Conservation (phyloP, 2,888 invertebrate genomes). For the Timema cristinae region DNA sequence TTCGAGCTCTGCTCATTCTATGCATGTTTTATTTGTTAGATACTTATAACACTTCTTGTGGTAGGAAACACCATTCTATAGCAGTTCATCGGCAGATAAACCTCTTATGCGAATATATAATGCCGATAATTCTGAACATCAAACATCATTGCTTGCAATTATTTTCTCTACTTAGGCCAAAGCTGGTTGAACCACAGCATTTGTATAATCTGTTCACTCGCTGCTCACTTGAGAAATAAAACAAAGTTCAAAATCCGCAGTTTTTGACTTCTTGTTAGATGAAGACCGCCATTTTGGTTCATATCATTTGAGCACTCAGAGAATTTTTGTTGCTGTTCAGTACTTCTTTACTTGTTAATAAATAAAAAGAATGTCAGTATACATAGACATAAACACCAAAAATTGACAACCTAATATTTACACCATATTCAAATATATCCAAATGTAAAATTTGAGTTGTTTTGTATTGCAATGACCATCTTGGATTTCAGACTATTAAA, state of each 20-base stretch:
- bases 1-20: background rate
- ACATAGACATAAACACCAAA: too few species aligned
- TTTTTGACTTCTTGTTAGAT: background rate
- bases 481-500: too few species aligned
- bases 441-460: too few species aligned
- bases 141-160: background rate
- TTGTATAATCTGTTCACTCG: background rate
- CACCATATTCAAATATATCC: too few species aligned
- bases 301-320: background rate
- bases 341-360: too few species aligned
- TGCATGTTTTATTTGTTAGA: background rate
- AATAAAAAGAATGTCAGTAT: too few species aligned
- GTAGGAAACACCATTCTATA: background rate
- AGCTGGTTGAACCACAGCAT: background rate
- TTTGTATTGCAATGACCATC: too few species aligned
- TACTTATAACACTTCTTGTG: background rate
- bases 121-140: constrained; percentile 9
- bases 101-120: background rate
- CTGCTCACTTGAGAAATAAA: background rate
- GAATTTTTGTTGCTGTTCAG: background rate
- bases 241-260: background rate
- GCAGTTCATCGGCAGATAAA: background rate
- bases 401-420: too few species aligned
- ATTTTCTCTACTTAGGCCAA: constrained; percentile 8
- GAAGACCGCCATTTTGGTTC: background rate